A percentile compares a stretch with the other conserved stretches of the same genome.
Evolutionary conservation across 2,888 invertebrate species (phyloP).

Genomic region (Lumbricus terrestris): DNA sequence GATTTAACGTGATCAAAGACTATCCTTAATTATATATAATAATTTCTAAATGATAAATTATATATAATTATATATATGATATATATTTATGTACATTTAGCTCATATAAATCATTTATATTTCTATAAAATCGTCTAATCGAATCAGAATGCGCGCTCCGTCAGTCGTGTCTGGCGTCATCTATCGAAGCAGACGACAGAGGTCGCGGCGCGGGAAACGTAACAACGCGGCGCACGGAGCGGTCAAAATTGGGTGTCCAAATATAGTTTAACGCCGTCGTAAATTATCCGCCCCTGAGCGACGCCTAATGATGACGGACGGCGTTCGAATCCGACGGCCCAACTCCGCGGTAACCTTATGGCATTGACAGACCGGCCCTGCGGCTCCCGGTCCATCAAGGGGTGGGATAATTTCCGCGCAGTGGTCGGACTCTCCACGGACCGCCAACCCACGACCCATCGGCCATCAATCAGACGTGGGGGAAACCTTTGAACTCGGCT

Average conservation of each 20-base stretch:
- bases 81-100: not conserved
- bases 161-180: not conserved
- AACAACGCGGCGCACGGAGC: not conserved
- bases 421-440: not conserved
- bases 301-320: constrained; percentile 7
- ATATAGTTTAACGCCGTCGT: not conserved
- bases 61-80: not conserved
- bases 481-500: constrained; percentile 10
- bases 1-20: too few relatives aligned
- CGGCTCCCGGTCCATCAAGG: not conserved
- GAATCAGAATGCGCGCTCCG: not conserved
- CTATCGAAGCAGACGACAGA: not conserved
- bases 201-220: not conserved
- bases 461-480: not conserved
- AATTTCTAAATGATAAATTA: too few relatives aligned
- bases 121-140: not conserved
- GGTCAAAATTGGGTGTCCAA: not conserved
- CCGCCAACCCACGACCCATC: constrained; percentile 4
- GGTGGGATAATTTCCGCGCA: not conserved
- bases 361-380: not conserved
- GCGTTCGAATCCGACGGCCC: not conserved
- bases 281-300: constrained; percentile 5
- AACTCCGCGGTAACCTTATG: not conserved
- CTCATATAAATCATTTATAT: not conserved
- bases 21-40: too few relatives aligned